Evolutionary conservation across 2,797 vertebrate species (phyloP).

Genomic region (Enteromius treurensis): DNA sequence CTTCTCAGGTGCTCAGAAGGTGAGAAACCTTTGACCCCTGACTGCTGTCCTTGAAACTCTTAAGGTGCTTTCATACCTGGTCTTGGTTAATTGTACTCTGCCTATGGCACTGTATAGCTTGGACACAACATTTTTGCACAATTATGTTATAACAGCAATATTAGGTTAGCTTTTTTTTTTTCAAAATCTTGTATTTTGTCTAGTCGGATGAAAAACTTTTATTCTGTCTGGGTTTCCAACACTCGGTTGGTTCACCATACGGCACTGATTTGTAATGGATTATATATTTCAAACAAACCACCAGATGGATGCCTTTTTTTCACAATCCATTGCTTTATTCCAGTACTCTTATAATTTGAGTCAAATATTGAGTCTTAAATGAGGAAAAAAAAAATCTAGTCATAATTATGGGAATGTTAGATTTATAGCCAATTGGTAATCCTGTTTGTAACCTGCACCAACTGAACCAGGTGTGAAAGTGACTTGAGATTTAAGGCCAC

Average conservation of each 20-base stretch:
- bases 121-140: background rate
- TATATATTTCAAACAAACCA: background rate
- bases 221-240: background rate
- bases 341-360: background rate
- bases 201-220: background rate
- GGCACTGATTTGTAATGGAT: constrained; percentile 11
- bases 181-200: background rate
- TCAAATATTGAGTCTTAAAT: background rate
- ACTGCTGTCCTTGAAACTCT: constrained; percentile 33
- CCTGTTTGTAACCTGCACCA: background rate
- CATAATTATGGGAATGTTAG: background rate
- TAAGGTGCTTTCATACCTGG: constrained; percentile 21
- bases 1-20: constrained; percentile 98
- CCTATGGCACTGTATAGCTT: background rate
- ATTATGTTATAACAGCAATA: background rate
- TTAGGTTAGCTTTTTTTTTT: background rate
- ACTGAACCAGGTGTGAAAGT: constrained; percentile 40
- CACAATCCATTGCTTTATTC: background rate
- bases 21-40: constrained; percentile 75
- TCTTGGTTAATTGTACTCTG: background rate
- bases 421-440: background rate
- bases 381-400: background rate
- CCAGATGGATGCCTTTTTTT: background rate
- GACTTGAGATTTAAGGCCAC: constrained; percentile 16
- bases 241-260: background rate